phyloP scores from a whole-genome alignment of 2,113 vertebrate genomes.

The Osmerus eperlanus region DNA sequence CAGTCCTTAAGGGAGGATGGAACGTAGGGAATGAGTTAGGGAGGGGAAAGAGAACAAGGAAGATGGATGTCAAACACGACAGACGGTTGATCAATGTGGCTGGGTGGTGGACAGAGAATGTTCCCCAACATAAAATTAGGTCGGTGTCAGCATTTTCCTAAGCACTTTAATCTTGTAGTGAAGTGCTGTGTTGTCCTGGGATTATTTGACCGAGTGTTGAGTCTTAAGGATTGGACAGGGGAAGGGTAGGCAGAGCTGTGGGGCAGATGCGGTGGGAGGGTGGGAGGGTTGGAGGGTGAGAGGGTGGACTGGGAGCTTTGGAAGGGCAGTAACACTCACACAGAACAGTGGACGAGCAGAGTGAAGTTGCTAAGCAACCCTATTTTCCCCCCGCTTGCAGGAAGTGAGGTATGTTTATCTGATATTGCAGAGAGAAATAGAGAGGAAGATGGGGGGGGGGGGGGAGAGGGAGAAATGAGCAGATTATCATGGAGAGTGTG shows the following conservation, averaged over 20 bases:
- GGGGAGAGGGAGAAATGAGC: conserved; percentile 20
- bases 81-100: not conserved
- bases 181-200: not conserved
- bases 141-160: not conserved
- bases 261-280: not conserved
- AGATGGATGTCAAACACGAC: not conserved
- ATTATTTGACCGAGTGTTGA: not conserved
- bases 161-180: not conserved
- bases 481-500: conserved; percentile 19
- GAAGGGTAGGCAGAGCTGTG: too few relatives aligned
- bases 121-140: not conserved
- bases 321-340: conserved; percentile 7
- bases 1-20: not conserved
- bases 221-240: not conserved
- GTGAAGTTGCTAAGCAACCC: conserved; percentile 64
- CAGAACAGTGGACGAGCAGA: conserved; percentile 29
- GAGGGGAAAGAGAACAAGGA: not conserved
- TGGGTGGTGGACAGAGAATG: not conserved
- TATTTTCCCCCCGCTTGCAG: conserved; percentile 23
- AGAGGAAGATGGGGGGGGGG: conserved; percentile 19
- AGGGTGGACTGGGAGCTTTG: not conserved
- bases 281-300: not conserved
- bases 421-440: conserved; percentile 26
- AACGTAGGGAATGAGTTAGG: not conserved
- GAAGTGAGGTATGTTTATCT: conserved; percentile 32